Base-by-base conservation (phyloP, 2,888 invertebrate species). In the Drosophila niveifrons region DNA sequence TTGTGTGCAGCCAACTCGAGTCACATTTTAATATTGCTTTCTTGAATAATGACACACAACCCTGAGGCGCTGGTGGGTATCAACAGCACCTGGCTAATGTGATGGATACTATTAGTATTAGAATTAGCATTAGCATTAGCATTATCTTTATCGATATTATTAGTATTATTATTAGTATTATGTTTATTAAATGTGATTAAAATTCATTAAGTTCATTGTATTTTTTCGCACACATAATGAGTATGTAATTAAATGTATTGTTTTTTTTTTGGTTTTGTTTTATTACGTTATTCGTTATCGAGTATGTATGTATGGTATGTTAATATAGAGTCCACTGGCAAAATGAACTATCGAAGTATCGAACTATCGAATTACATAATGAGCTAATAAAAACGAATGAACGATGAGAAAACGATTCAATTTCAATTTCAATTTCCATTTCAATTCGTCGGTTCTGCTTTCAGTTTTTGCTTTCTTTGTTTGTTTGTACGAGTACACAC, bases 11-110 rank as follows among this genome's bases (percentile, higher is more conserved):
- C 44, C 56, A 66, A 79, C 86, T 79, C 86, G 67, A 46, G 66
- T 72, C 86, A 83, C 86, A 86, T 77, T 64, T 79, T 69, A 62
- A 86, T 83, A 83, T 83, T 82, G 82, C 82, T 82, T 82, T 82
- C 69, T 66, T 86, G 79, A 75, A 76, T 75, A 83, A 83, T 67
- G 72, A 74, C 72, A 77, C 80, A 79, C 64, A 71, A 56, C 64
- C 51, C 39, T 44, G 23, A 61, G 74, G 41, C 55, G 57, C 56
- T 53, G 58, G 58, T 47, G 55, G 29, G 9, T 36, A 34, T 47
- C 39, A 56, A 28, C 63, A 64, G 62, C 76, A 61, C 43, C 76
- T 62, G 67, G 78, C 64, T 55, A 59, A 68, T 67, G 82, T 74
- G 67, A 66, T 72, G 71, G 71, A 51, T 79, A 71, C 70, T 69